phyloP scores from a whole-genome alignment of 2,888 invertebrate species.

The Elysia crispata region DNA sequence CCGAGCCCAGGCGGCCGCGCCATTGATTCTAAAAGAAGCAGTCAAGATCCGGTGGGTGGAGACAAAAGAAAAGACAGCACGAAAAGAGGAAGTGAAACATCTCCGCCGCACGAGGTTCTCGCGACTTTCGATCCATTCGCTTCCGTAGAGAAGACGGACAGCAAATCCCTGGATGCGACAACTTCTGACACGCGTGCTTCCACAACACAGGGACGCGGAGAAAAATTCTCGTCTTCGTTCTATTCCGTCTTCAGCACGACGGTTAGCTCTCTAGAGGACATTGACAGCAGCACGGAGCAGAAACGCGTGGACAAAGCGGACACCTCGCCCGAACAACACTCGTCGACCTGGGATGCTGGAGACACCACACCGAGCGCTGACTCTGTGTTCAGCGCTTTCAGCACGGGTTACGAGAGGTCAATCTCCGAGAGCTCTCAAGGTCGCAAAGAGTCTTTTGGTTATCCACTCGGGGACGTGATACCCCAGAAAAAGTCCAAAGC shows the following conservation, averaged over 20 bases:
- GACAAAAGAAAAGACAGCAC: too few species aligned
- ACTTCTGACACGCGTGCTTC: too few species aligned
- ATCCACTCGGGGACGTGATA: slow-evolving; percentile 22
- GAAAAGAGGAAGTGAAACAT: too few species aligned
- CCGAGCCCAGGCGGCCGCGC: too few species aligned
- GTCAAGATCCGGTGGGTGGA: too few species aligned
- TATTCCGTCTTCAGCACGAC: slow-evolving; percentile 41
- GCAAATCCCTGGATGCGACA: too few species aligned
- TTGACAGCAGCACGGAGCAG: not conserved
- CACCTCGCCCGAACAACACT: not conserved
- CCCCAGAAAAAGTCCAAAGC: slow-evolving; percentile 22
- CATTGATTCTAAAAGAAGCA: too few species aligned
- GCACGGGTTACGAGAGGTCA: not conserved
- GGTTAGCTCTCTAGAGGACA: slow-evolving; percentile 37
- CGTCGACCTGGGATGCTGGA: not conserved
- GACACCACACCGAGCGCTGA: not conserved
- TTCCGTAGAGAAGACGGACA: too few species aligned
- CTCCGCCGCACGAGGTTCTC: too few species aligned
- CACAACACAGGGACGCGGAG: too few species aligned
- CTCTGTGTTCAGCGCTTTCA: not conserved
- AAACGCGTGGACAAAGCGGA: not conserved
- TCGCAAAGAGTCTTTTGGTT: not conserved
- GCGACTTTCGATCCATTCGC: too few species aligned
- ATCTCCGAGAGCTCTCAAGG: not conserved
- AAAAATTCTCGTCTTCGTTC: slow-evolving; percentile 11